Conservation (phyloP, 2,797 vertebrate genomes). For the Chloroceryle amazona region DNA sequence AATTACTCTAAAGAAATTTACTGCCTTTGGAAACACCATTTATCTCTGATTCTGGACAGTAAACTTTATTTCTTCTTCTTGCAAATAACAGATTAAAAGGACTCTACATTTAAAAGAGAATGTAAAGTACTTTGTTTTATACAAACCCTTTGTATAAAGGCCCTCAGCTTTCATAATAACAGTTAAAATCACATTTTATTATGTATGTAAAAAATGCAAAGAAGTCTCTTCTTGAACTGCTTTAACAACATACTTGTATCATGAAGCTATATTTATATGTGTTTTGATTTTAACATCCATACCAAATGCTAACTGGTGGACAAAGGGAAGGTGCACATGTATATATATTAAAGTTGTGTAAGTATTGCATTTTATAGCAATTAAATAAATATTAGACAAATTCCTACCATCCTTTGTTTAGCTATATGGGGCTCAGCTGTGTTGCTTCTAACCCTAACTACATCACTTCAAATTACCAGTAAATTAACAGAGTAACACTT, state of each 20-base stretch:
- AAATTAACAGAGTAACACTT: conserved; percentile 99
- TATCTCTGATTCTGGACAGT: conserved; percentile 25
- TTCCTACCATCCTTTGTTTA: conserved; percentile 79
- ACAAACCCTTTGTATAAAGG: background rate
- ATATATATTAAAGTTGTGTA: conserved; percentile 57
- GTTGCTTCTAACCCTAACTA: conserved; percentile 92
- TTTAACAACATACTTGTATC: background rate
- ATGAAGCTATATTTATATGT: background rate
- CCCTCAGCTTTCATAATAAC: background rate
- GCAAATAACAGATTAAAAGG: background rate
- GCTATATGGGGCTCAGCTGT: conserved; percentile 85
- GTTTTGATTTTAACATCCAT: conserved; percentile 15
- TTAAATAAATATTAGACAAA: conserved; percentile 78
- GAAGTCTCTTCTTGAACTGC: background rate
- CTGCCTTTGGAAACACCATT: conserved; percentile 6
- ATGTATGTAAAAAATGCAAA: background rate
- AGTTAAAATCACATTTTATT: background rate
- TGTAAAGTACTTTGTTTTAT: background rate
- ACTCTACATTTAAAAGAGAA: background rate
- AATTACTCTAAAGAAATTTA: conserved; percentile 58
- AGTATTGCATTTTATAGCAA: conserved; percentile 68
- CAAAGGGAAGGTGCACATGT: conserved; percentile 50
- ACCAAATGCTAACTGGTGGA: conserved; percentile 33
- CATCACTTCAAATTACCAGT: conserved; percentile 99
- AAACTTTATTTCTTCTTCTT: background rate